phyloP scores from a whole-genome alignment of 2,113 vertebrate genomes.

The Otis tarda region DNA sequence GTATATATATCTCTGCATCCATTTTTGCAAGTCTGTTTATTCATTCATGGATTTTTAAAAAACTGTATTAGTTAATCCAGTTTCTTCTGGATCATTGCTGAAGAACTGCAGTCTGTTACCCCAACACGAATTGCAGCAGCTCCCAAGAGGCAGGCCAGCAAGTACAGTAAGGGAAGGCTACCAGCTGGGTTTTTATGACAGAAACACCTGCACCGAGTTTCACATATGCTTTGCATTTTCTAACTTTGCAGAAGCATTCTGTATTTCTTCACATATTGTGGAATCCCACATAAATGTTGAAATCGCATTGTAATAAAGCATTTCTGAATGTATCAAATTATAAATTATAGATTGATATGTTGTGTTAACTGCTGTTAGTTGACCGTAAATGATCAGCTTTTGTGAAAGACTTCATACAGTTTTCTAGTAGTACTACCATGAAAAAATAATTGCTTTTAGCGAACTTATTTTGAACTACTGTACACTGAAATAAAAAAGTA shows the following conservation, averaged over 20 bases:
- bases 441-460: background rate
- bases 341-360: background rate
- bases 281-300: background rate
- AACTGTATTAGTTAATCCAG: background rate
- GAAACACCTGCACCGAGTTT: constrained; percentile 1
- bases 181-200: background rate
- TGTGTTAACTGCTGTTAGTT: background rate
- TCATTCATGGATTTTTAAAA: background rate
- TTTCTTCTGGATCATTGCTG: background rate
- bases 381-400: background rate
- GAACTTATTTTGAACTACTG: background rate
- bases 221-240: constrained; percentile 2
- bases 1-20: background rate
- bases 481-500: background rate
- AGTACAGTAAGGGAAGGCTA: background rate
- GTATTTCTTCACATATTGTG: background rate
- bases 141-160: background rate
- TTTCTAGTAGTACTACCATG: background rate
- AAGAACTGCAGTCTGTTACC: background rate
- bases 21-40: background rate
- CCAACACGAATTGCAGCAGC: background rate
- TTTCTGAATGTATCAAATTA: background rate
- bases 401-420: background rate
- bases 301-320: constrained; percentile 13
- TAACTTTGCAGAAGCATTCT: background rate